A percentile compares a stretch with the other conserved stretches of the same genome.
Evolutionary conservation across 1,140 invertebrate species (phyloP).

Genomic region (Ectropis grisescens): DNA sequence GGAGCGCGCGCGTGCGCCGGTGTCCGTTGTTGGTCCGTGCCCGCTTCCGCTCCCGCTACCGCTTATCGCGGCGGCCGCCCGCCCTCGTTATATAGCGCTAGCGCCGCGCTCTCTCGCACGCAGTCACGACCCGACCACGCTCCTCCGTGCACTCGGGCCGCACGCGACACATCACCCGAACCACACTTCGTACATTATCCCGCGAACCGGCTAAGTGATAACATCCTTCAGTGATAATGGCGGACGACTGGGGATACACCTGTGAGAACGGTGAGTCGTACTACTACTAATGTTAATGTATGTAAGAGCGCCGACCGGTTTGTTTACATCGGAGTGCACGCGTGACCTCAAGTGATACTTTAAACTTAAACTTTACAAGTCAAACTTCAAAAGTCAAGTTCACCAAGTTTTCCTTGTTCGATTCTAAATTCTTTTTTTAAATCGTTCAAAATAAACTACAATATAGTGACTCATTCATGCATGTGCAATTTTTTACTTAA

Average conservation of each 20-base stretch:
- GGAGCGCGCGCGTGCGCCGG: conserved; percentile 21
- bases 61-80: conserved; percentile 11
- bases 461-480: too few species aligned
- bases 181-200: not conserved
- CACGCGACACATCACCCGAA: conserved; percentile 21
- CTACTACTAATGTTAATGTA: too few species aligned
- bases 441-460: too few species aligned
- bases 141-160: conserved; percentile 38
- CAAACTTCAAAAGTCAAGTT: too few species aligned
- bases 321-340: conserved; percentile 53
- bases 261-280: conserved; percentile 64
- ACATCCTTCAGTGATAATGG: conserved; percentile 32
- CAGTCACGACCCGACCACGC: conserved; percentile 46
- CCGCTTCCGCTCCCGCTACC: conserved; percentile 20
- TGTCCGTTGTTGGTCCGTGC: conserved; percentile 18
- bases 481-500: too few species aligned
- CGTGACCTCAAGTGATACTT: too few species aligned
- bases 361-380: too few species aligned
- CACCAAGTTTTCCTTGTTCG: too few species aligned
- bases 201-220: conserved; percentile 22
- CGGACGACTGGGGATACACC: conserved; percentile 64
- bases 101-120: conserved; percentile 43
- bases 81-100: conserved; percentile 38
- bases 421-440: too few species aligned
- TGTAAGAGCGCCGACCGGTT: conserved; percentile 42